Base-by-base conservation (phyloP, 2,797 vertebrate species). In the Sternarchorhynchus goeldii region DNA sequence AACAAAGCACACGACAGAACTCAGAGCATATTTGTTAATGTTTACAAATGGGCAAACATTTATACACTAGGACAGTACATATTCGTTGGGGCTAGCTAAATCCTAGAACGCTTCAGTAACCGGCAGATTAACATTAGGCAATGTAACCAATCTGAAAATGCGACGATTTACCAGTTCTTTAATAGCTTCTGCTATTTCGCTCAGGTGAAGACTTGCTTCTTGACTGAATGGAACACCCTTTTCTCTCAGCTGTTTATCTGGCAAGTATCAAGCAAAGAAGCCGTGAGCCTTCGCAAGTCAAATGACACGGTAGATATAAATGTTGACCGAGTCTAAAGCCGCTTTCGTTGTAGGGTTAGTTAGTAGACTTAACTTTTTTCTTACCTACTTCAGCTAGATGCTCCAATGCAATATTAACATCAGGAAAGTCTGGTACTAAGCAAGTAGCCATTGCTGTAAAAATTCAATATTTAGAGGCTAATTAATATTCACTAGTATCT, bases 131-230 rank as follows among this genome's bases (percentile, higher is more conserved):
- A 20, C 34, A 36, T 21, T n/a, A 7, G 10, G 7, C 36, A 25
- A 21, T 6, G 53, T 31, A 64, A 29, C 57, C 45, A 57, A 16
- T 41, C 32, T 18, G 12, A 20, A 12, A 50, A 50, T 16, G 68
- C 55, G 68, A 45, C 65, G 36, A 69, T 53, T 4, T 89, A 93
- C 93, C 88, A 94, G 67, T 67, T 93, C 91, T 56, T 90, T 92
- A 83, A 95, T 81, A 20, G 93, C 91, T 34, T 88, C 62, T 5
- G 88, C 80, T 65, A 90, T 81, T n/a, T 93, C 90, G 68, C 81
- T 78, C 84, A 96, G 91, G 77, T 91, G 85, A 64, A 84, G 87
- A 73, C 90, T 88, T 18, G 91, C 91, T 82, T 95, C 94, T 75
- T 89, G 59, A 14, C 85, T 89, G 84, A 94, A 94, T 0, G 77